These are phyloP conservation scores for Melanotaenia nigrans DNA, from an alignment of 2,797 vertebrate genomes.

Conservation along the genomic window DNA sequence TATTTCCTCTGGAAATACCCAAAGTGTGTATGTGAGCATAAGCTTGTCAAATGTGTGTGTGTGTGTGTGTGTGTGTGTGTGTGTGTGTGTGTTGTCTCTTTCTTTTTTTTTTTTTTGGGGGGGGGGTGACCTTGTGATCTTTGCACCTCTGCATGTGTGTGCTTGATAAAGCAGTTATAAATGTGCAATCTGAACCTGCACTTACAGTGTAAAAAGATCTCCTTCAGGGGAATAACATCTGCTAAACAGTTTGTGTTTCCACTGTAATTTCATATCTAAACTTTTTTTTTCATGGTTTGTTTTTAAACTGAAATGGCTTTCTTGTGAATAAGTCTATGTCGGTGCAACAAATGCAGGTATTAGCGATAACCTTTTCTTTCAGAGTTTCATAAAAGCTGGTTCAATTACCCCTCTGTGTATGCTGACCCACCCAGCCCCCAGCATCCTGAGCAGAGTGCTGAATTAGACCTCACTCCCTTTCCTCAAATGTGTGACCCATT, in stretches of 20 bases:
- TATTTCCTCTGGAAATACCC: conserved; percentile 77
- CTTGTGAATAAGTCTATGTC: conserved; percentile 2
- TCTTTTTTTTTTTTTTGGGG: conserved; percentile 4
- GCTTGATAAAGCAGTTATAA: conserved; percentile 35
- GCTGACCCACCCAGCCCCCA: conserved; percentile 19
- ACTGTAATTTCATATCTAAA: conserved; percentile 35
- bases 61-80: conserved; percentile 23
- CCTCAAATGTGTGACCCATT: conserved; percentile 68
- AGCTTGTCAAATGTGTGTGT: conserved; percentile 2
- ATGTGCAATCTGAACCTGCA: conserved; percentile 32
- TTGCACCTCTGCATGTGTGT: conserved; percentile 43
- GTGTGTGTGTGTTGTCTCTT: conserved; percentile 19
- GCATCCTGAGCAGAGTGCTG: conserved; percentile 64
- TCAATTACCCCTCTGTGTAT: conserved; percentile 30
- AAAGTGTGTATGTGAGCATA: conserved; percentile 29
- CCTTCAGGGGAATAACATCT: conserved; percentile 19
- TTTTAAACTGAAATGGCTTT: conserved; percentile 4
- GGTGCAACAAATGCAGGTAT: conserved; percentile 17
- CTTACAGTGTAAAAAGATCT: conserved; percentile 32
- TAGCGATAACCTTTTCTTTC: conserved; percentile 61
- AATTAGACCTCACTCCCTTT: conserved; percentile 69
- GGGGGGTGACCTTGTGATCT: conserved; percentile 40
- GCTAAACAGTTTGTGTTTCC: conserved; percentile 32
- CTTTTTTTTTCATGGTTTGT: conserved; percentile 18
- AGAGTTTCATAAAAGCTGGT: conserved; percentile 58